These are phyloP conservation scores for Agonopterix subpropinquella DNA, from an alignment of 2,888 invertebrate genomes.

Conservation along the genomic window DNA sequence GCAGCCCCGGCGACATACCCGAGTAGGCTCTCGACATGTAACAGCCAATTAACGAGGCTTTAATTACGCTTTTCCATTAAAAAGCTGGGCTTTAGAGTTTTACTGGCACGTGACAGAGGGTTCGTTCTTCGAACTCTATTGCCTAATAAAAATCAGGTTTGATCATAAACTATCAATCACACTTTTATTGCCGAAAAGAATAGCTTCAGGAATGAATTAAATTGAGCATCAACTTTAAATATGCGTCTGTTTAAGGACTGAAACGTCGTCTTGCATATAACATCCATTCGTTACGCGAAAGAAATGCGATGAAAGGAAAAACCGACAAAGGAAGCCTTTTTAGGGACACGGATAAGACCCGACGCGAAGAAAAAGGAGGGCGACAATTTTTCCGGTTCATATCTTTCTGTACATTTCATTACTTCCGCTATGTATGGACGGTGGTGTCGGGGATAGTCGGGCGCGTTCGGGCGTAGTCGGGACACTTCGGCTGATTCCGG, in stretches of 20 bases:
- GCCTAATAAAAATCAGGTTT: background rate
- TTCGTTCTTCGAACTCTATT: background rate
- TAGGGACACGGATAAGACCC: conserved; percentile 48
- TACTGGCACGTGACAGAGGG: conserved; percentile 10
- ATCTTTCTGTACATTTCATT: conserved; percentile 73
- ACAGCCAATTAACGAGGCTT: conserved; percentile 54
- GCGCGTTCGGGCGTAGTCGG: conserved; percentile 39
- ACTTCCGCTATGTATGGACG: conserved; percentile 69
- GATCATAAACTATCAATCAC: no score
- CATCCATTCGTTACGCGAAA: conserved; percentile 40
- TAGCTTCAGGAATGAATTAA: conserved; percentile 1
- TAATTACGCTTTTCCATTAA: conserved; percentile 52
- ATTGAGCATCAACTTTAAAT: background rate
- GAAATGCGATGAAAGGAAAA: conserved; percentile 50
- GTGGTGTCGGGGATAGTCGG: conserved; percentile 38
- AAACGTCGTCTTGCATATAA: conserved; percentile 34
- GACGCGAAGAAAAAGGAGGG: conserved; percentile 64
- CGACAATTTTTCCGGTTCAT: conserved; percentile 74
- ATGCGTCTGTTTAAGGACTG: conserved; percentile 12
- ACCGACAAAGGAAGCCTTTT: conserved; percentile 53
- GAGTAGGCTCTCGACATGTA: conserved; percentile 36
- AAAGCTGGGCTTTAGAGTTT: conserved; percentile 27
- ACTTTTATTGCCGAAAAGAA: no score
- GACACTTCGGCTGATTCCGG: conserved; percentile 39
- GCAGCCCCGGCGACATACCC: conserved; percentile 35